These are phyloP conservation scores for Drosophila teissieri DNA, from an alignment of 1,140 invertebrate species.

Conservation along the genomic window DNA sequence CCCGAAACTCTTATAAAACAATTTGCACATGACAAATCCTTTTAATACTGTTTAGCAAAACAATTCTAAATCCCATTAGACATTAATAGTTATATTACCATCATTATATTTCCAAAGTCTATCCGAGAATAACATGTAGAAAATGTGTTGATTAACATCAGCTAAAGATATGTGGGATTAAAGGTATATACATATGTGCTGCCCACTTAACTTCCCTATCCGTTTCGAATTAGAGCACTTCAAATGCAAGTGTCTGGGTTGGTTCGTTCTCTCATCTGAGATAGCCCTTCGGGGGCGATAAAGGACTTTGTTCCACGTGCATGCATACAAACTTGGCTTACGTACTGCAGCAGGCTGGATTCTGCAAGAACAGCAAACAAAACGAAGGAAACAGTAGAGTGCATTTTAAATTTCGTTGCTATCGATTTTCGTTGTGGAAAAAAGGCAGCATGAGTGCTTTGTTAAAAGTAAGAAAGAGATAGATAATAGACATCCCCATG, in stretches of 20 bases:
- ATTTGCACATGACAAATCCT: too few relatives aligned
- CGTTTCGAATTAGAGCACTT: not conserved
- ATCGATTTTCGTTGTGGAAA: conserved; percentile 32
- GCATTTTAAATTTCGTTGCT: conserved; percentile 36
- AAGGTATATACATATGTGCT: too few relatives aligned
- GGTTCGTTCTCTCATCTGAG: not conserved
- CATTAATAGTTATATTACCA: too few relatives aligned
- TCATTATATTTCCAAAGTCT: too few relatives aligned
- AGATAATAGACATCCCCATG: not conserved
- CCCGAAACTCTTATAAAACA: too few relatives aligned
- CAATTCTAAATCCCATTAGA: too few relatives aligned
- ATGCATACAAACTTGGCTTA: not conserved
- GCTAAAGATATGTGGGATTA: too few relatives aligned
- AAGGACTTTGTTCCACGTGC: not conserved
- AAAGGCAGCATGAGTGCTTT: conserved; percentile 11
- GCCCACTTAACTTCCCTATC: too few relatives aligned
- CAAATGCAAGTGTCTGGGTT: conserved; percentile 1
- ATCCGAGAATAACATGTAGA: too few relatives aligned
- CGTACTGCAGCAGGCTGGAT: conserved; percentile 10
- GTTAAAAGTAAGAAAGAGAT: not conserved
- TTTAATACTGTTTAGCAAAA: too few relatives aligned
- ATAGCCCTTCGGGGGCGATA: not conserved
- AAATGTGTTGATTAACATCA: too few relatives aligned
- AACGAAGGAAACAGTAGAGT: conserved; percentile 22
- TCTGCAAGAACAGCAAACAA: not conserved